A percentile compares a stretch with the other conserved stretches of the same genome.
Evolutionary conservation across 2,888 invertebrate genomes (phyloP).

Genomic region (Conus canariensis): DNA sequence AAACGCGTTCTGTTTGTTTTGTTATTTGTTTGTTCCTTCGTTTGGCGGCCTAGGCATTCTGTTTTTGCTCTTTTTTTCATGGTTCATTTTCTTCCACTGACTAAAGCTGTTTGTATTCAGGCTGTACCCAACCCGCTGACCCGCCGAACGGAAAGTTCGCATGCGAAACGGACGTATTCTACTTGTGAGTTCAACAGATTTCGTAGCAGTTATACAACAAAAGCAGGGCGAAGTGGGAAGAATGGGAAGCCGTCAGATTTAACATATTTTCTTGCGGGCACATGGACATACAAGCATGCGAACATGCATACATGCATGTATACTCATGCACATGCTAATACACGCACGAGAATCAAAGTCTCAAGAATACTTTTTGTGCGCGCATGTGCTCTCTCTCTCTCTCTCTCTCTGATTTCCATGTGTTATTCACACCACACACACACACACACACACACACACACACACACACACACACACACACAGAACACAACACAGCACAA

Average conservation of each 20-base stretch:
- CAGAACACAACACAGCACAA: too few relatives aligned
- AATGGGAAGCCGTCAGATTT: background rate
- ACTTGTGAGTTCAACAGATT: background rate
- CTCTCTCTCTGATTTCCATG: too few relatives aligned
- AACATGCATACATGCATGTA: background rate
- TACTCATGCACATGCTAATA: background rate
- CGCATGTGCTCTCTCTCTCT: too few relatives aligned
- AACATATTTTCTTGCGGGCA: background rate
- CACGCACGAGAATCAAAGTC: background rate
- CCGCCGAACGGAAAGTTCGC: conserved; percentile 35
- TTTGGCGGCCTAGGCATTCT: too few relatives aligned
- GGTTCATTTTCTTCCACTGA: too few relatives aligned
- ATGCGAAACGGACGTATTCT: background rate
- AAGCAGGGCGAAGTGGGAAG: background rate
- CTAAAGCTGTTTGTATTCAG: background rate
- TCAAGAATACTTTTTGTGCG: too few relatives aligned
- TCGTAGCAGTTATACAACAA: too few relatives aligned
- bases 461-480: too few relatives aligned
- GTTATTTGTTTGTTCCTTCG: too few relatives aligned
- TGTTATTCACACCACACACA: too few relatives aligned
- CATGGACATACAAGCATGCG: background rate
- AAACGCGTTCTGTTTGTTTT: too few relatives aligned
- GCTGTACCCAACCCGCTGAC: conserved; percentile 31
- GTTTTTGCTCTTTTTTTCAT: too few relatives aligned
- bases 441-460: background rate